phyloP scores from a whole-genome alignment of 2,888 invertebrate genomes.

The Camptogramma bilineatum region DNA sequence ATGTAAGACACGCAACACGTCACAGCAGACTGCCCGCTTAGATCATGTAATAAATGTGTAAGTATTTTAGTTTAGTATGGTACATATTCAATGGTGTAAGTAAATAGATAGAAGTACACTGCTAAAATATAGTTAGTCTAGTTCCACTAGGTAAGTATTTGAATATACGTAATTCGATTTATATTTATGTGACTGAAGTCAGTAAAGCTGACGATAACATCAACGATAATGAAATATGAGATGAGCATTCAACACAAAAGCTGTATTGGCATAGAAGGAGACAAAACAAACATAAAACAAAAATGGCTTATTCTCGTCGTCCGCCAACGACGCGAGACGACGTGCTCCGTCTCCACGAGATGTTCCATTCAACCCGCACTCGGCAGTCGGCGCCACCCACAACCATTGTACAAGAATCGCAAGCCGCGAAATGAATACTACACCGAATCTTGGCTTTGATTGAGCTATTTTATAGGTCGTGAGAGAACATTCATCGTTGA shows the following conservation, averaged over 20 bases:
- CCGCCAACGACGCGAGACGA: conserved; percentile 42
- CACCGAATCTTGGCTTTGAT: conserved; percentile 44
- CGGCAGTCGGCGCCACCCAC: conserved; percentile 34
- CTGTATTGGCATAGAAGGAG: conserved; percentile 61
- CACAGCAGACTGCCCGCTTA: too few relatives aligned
- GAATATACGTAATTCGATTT: not conserved
- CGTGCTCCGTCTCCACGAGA: conserved; percentile 47
- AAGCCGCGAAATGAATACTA: conserved; percentile 42
- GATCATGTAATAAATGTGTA: too few relatives aligned
- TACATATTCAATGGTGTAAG: too few relatives aligned
- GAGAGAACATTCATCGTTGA: conserved; percentile 30
- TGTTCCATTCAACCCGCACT: conserved; percentile 50
- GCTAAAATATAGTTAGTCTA: not conserved
- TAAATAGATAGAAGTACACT: too few relatives aligned
- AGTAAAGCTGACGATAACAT: conserved; percentile 57
- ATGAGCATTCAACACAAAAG: conserved; percentile 69
- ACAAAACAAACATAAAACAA: conserved; percentile 70
- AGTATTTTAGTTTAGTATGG: too few relatives aligned
- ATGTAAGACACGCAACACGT: too few relatives aligned
- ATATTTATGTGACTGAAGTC: not conserved
- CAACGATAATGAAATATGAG: conserved; percentile 65
- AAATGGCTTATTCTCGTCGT: conserved; percentile 63
- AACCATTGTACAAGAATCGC: conserved; percentile 45
- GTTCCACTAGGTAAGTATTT: not conserved
- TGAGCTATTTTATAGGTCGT: conserved; percentile 43